Base-by-base conservation (phyloP, 2,888 invertebrate species). In the Entomobrya multifasciata region DNA sequence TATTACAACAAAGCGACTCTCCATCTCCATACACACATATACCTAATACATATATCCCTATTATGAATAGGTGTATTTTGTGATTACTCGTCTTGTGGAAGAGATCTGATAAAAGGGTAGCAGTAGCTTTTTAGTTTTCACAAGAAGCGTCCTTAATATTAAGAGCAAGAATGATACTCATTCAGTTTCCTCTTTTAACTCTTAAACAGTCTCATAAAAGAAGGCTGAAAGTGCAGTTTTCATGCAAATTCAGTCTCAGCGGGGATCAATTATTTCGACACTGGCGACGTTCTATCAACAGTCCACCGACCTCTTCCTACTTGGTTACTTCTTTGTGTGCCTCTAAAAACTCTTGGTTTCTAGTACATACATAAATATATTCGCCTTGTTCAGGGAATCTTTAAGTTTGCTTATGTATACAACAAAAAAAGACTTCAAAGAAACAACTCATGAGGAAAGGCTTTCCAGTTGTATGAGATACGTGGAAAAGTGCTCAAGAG, bases 211-310 rank as follows among this genome's bases (percentile, higher is more conserved):
- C 86, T 86, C 87, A 89, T 89, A 89, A 88, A n/a, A 87, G 82
- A 47, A 82, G 86, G 78, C 86, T 87, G 83, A 86, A 89, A 89
- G 84, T 85, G 87, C 87, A 87, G 85, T 89, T 89, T 84, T 87
- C 83, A 89, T 89, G 89, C 89, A 89, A 89, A 89, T 89, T 81
- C 60, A 82, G 74, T 76, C 86, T 86, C 87, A 87, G 86, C 82
- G 76, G 87, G 89, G 89, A 89, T 89, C 89, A 89, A 89, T 89
- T 89, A 89, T 89, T 88, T 87, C 87, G 85, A 85, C 85, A 82
- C 86, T 85, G 87, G 78, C 72, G 62, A 79, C 60, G 57, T 78
- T 79, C 78, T 85, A 84, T 78, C 77, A 78, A 85, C 70, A 76
- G 67, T 80, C 49, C 36, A 22, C 78, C 47, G 60, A 55, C 52